Conservation (phyloP, 2,113 vertebrate genomes). For the Malaclemys terrapin region DNA sequence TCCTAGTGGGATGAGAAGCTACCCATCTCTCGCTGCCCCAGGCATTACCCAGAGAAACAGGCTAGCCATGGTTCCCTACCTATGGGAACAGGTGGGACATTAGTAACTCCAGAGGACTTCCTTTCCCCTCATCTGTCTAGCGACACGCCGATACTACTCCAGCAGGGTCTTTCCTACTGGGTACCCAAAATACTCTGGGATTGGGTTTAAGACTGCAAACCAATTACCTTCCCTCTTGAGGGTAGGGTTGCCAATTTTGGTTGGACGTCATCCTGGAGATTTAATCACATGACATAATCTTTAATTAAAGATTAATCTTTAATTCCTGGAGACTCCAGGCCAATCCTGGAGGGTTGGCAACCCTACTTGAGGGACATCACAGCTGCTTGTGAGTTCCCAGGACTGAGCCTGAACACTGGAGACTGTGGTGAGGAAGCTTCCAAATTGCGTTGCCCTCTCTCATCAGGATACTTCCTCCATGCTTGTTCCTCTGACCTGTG, state of each 20-base stretch:
- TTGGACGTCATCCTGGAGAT: no score
- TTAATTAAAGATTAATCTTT: no score
- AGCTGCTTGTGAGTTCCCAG: background rate
- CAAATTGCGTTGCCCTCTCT: background rate
- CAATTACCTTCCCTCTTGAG: background rate
- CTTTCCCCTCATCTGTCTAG: background rate
- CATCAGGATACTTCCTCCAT: background rate
- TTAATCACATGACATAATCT: no score
- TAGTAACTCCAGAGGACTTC: background rate
- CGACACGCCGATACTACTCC: fast-evolving
- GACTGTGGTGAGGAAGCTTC: background rate
- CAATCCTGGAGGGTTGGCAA: no score
- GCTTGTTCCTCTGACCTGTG: background rate
- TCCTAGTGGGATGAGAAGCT: background rate
- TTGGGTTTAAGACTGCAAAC: background rate
- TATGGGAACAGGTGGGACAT: background rate
- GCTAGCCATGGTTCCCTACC: background rate
- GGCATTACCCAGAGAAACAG: background rate
- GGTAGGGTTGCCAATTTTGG: no score
- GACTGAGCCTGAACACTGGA: background rate
- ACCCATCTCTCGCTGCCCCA: background rate
- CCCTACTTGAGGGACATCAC: no score
- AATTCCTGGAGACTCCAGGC: no score
- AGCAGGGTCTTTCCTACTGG: background rate
- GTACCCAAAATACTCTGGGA: background rate